Evolutionary conservation across 2,113 vertebrate genomes (phyloP).

Genomic region (Cyphotilapia sp.): DNA sequence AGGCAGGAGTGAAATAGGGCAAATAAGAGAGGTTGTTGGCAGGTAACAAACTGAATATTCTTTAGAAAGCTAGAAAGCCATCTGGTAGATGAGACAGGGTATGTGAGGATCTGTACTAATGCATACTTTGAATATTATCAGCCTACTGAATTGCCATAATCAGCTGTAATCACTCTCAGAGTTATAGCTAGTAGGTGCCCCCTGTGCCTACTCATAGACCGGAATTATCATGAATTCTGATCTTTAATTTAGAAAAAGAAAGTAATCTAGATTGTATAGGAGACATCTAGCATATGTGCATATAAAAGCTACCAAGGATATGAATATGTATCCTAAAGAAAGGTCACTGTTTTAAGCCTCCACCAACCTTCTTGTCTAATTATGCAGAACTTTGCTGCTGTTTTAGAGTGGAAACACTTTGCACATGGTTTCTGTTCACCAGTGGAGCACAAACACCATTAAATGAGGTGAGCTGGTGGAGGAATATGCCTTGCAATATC

Average conservation of each 20-base stretch:
- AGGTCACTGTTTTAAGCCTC: background rate
- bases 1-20: background rate
- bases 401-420: background rate
- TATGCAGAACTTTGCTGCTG: background rate
- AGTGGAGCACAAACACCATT: background rate
- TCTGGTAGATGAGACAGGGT: constrained; percentile 14
- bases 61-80: constrained; percentile 27
- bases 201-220: background rate
- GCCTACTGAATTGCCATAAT: background rate
- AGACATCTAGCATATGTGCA: background rate
- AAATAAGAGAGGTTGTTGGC: constrained; percentile 20
- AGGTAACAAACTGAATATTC: constrained; percentile 30
- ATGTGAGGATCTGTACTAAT: constrained; percentile 14
- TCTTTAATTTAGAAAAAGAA: background rate
- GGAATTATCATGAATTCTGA: background rate
- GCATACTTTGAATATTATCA: background rate
- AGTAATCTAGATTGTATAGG: background rate
- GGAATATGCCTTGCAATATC: background rate
- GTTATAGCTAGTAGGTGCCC: background rate
- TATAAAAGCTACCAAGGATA: background rate
- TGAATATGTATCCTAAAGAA: background rate
- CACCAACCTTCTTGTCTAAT: background rate
- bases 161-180: background rate
- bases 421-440: background rate
- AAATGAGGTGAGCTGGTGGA: background rate